A percentile compares a stretch with the other conserved stretches of the same genome.
Evolutionary conservation across 2,888 invertebrate genomes (phyloP).

Genomic region (Lingula anatina): DNA sequence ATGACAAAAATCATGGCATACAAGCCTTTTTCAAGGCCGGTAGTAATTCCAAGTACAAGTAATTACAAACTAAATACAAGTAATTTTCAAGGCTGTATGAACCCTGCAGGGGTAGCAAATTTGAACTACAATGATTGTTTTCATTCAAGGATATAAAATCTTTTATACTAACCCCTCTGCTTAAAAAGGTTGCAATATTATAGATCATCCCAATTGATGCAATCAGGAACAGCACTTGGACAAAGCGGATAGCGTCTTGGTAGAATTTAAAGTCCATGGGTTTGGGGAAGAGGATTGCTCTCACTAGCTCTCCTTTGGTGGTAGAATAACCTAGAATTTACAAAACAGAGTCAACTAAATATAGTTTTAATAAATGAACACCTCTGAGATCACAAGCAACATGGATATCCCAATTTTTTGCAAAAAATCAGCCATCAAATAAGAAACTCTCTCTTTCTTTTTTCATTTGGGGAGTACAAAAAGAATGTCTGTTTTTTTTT

Average conservation of each 20-base stretch:
- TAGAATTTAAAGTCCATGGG: constrained; percentile 95
- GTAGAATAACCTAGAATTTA: constrained; percentile 69
- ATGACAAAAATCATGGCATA: too few relatives aligned
- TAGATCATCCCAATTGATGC: constrained; percentile 78
- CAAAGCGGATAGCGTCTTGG: constrained; percentile 73
- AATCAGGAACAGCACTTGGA: constrained; percentile 71
- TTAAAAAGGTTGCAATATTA: constrained; percentile 72
- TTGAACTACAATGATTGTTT: too few relatives aligned
- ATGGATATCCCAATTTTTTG: neutral
- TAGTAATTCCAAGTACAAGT: too few relatives aligned
- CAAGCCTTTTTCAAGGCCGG: too few relatives aligned
- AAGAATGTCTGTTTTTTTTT: too few relatives aligned
- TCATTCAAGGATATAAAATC: too few relatives aligned
- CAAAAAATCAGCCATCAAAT: neutral
- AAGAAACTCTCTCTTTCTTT: too few relatives aligned
- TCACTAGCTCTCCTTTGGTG: constrained; percentile 79
- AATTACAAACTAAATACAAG: too few relatives aligned
- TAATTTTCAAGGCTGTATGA: too few relatives aligned
- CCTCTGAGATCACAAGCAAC: neutral
- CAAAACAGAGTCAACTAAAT: neutral
- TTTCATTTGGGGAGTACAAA: too few relatives aligned
- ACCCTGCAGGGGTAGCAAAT: too few relatives aligned
- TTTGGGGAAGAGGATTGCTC: constrained; percentile 90
- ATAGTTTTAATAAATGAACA: neutral
- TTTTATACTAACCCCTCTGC: constrained; percentile 22